Conservation (phyloP, 2,113 vertebrate genomes). For the Rhinopomastus cyanomelas region DNA sequence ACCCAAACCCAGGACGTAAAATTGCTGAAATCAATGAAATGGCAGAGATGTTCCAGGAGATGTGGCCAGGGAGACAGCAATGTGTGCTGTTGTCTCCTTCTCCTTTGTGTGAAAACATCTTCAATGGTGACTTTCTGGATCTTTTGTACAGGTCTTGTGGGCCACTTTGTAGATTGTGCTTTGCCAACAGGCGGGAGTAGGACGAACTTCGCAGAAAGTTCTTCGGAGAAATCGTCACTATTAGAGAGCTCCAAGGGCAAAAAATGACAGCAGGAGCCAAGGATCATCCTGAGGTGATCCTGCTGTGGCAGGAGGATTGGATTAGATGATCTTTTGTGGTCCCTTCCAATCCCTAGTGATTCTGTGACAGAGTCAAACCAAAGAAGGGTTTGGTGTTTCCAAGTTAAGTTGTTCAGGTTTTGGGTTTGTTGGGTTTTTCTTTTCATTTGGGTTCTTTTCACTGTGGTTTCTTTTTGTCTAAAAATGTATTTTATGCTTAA, state of each 20-base stretch:
- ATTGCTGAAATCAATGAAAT: neutral
- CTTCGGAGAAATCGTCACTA: neutral
- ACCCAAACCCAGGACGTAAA: neutral
- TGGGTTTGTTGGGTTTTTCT: no score
- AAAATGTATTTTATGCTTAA: neutral
- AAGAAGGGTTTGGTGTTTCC: neutral
- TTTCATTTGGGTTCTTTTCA: no score
- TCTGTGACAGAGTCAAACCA: neutral
- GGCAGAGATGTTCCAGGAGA: neutral
- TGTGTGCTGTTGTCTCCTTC: fast-evolving
- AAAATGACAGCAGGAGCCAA: neutral
- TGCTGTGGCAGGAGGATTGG: no score
- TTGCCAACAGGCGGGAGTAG: neutral
- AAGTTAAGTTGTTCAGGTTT: fast-evolving
- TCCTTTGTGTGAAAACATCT: neutral
- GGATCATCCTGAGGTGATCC: no score
- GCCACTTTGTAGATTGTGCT: neutral
- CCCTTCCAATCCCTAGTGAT: no score
- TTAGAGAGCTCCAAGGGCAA: neutral
- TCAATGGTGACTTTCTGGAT: neutral
- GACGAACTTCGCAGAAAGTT: neutral
- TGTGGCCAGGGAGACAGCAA: fast-evolving
- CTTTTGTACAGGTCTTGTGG: neutral
- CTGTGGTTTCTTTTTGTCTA: neutral
- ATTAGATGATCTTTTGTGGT: no score